Evolutionary conservation across 2,888 invertebrate species (phyloP), one percentile per base, ranked within the genome.

Genomic region (Nemotelus pantherinus): DNA sequence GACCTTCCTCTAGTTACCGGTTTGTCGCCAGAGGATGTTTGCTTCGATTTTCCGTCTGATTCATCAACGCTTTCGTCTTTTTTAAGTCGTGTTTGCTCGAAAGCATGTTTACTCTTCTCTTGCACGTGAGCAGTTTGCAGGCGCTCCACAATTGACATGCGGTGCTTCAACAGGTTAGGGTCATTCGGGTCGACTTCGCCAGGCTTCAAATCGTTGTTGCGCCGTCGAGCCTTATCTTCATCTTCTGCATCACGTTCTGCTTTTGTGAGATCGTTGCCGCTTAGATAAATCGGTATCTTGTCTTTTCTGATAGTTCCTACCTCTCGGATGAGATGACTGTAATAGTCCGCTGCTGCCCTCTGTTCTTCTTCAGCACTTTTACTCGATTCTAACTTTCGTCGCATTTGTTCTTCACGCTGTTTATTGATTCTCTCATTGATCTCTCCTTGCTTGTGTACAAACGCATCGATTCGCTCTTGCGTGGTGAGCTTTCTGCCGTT

Each of bases 281-380:
- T 90, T 43, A 92, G 87, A 81, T 91, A 92, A 58, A 91, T 85
- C 0, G 89, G 89, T 9, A 89, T 87, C 58, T 84, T 85, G 74
- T 84, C 85, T 67, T 86, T 84, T 5, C 88, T 84, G 25, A 87
- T 88, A 77, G 86, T 87, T 10, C 93, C 92, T 82, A 92, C 92
- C 84, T 92, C 93, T 82, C 90, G 91, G 2, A 95, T 93, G 80
- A 95, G 92, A 84, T 92, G 94, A 39, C 93, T 93, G 82, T 95
- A 95, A 84, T 94, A 93, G 86, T 94, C 93, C 25, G 93, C 92
- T 0, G 93, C 91, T 0, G 92, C 92, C 84, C 89, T 90, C 0
- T 91, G 90, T 85, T 92, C 93, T 81, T 93, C 93, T 70, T 88
- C 88, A 47, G 83, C 82, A 39, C 78, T 79, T 78, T 81, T 80